phyloP scores from a whole-genome alignment of 2,797 vertebrate genomes.

The Bucorvus abyssinicus region DNA sequence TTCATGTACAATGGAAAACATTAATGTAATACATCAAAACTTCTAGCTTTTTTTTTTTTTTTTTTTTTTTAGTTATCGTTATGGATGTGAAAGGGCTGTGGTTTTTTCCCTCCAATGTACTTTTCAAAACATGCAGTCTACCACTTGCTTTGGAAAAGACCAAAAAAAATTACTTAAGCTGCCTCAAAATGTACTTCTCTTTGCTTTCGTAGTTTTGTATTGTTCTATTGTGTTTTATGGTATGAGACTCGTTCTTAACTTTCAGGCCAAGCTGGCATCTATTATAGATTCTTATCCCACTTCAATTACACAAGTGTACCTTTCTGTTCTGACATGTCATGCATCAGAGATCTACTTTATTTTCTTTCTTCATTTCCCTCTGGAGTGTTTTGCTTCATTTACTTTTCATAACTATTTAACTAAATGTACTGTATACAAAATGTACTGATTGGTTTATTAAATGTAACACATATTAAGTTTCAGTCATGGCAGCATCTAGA shows the following conservation, averaged over 20 bases:
- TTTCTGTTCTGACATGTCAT: background rate
- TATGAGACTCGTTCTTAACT: background rate
- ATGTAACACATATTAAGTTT: background rate
- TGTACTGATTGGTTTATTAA: background rate
- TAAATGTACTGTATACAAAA: background rate
- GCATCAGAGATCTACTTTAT: background rate
- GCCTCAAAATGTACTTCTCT: background rate
- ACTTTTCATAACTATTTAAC: background rate
- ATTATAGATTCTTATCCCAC: background rate
- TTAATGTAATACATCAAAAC: background rate
- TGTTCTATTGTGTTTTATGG: background rate
- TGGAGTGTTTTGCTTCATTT: conserved; percentile 1
- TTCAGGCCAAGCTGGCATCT: background rate
- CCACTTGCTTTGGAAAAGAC: background rate
- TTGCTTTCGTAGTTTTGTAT: background rate
- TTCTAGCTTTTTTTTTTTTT: background rate
- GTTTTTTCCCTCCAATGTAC: rapidly evolving
- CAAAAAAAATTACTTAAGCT: background rate
- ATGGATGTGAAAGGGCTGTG: background rate
- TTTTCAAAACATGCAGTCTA: background rate
- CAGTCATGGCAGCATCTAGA: background rate
- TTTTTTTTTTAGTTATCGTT: background rate
- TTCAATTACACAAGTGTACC: background rate
- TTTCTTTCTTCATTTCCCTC: background rate
- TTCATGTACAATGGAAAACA: background rate